Conservation (phyloP, 2,888 invertebrate species). For the Pherbina coryleti region DNA sequence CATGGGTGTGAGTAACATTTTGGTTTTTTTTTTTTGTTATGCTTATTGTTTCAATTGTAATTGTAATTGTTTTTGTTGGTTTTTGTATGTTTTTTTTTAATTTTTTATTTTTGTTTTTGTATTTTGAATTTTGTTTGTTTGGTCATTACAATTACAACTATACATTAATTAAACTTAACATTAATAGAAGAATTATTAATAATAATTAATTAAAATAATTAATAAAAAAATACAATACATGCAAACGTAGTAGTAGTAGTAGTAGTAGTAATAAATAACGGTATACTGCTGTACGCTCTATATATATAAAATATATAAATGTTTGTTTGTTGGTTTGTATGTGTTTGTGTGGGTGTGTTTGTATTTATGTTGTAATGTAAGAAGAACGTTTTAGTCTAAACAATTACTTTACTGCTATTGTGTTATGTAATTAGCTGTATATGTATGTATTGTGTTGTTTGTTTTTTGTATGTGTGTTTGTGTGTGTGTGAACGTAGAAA, state of each 20-base stretch:
- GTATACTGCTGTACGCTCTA: constrained; percentile 23
- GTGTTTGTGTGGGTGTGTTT: constrained; percentile 24
- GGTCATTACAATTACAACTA: constrained; percentile 23
- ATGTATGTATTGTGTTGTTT: constrained; percentile 3
- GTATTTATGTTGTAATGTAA: constrained; percentile 38
- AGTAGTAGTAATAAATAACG: constrained; percentile 27
- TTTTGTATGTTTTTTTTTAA: constrained; percentile 31
- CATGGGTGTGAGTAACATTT: not conserved
- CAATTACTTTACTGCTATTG: not conserved
- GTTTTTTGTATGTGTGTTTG: constrained; percentile 26
- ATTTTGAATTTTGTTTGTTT: constrained; percentile 23
- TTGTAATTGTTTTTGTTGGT: constrained; percentile 40
- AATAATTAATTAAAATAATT: constrained; percentile 6
- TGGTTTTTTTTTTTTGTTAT: constrained; percentile 28
- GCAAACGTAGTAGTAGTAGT: not conserved
- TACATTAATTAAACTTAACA: constrained; percentile 22
- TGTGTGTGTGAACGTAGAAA: constrained; percentile 25
- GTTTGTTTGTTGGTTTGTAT: not conserved
- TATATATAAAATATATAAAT: constrained; percentile 41
- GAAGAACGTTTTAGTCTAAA: not conserved
- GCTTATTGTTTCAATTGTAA: constrained; percentile 41
- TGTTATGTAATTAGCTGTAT: not conserved
- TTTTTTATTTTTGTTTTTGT: constrained; percentile 35
- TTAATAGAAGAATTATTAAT: constrained; percentile 18
- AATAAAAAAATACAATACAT: constrained; percentile 12